These are phyloP conservation scores for Anoura caudifer DNA, from an alignment of 2,113 vertebrate species.

Conservation along the genomic window DNA sequence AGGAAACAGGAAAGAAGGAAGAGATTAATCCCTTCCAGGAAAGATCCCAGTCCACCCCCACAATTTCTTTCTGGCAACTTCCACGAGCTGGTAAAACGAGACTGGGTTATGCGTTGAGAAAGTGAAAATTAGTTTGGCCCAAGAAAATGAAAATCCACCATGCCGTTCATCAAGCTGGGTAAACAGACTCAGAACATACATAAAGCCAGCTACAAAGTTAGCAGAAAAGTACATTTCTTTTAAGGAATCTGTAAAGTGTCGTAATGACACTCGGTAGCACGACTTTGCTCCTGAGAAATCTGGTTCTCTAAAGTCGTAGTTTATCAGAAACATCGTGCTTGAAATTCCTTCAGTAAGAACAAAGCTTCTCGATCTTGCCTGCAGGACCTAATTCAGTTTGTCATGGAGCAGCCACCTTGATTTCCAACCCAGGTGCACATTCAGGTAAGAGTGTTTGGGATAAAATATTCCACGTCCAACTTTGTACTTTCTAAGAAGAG, in stretches of 20 bases:
- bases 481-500: background rate
- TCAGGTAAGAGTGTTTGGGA: background rate
- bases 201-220: background rate
- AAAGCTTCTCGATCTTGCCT: background rate
- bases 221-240: background rate
- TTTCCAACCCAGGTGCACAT: background rate
- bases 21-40: background rate
- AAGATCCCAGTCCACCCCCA: background rate
- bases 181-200: background rate
- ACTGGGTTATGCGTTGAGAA: background rate
- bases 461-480: background rate
- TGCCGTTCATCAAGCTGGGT: background rate
- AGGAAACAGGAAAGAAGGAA: background rate
- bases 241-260: background rate
- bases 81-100: background rate
- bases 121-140: constrained; percentile 10
- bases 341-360: background rate
- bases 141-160: background rate
- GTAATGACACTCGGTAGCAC: background rate
- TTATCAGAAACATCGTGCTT: background rate
- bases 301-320: constrained; percentile 1
- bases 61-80: background rate
- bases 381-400: background rate
- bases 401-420: background rate
- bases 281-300: background rate